A percentile compares a stretch with the other conserved stretches of the same genome.
phyloP scores from a whole-genome alignment of 2,888 invertebrate genomes.

The Adineta ricciae region DNA sequence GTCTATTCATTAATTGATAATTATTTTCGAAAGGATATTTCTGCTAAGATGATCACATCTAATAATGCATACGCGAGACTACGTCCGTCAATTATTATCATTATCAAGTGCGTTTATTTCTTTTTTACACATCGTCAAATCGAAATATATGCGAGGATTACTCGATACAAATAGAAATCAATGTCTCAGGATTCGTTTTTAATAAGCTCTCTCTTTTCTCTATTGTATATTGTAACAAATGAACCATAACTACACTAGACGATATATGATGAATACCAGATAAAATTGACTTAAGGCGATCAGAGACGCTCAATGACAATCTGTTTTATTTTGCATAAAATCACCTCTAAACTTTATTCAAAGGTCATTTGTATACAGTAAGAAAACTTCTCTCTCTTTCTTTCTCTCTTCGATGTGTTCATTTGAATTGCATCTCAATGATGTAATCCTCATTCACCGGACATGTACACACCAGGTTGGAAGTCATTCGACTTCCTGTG shows the following conservation, averaged over 20 bases:
- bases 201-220: neutral
- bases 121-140: neutral
- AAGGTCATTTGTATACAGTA: neutral
- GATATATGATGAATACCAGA: neutral
- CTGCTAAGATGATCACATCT: conserved; percentile 8
- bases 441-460: neutral
- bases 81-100: too few species aligned
- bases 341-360: neutral
- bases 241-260: neutral
- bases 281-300: neutral
- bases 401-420: neutral
- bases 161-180: neutral
- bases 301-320: neutral
- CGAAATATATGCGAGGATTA: too few species aligned
- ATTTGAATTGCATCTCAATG: neutral
- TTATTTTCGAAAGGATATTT: neutral
- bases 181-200: neutral
- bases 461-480: neutral
- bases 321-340: neutral
- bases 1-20: conserved; percentile 4
- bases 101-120: too few species aligned
- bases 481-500: too few species aligned
- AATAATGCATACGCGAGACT: neutral
- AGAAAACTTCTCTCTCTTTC: neutral
- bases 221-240: neutral